Conservation (phyloP, 2,888 invertebrate genomes). For the Bhutanitis thaidina region DNA sequence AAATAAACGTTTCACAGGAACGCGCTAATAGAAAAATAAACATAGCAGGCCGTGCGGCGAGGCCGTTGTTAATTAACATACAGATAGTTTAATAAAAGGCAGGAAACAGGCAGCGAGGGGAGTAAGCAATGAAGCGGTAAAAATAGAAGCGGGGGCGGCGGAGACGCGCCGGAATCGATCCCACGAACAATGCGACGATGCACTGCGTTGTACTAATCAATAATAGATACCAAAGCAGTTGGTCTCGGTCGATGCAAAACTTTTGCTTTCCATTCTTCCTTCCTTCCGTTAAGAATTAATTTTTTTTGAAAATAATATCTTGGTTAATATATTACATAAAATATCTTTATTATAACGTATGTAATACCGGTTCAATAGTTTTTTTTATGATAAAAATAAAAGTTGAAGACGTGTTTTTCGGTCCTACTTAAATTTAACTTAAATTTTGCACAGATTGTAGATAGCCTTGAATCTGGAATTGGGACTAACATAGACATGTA, state of each 20-base stretch:
- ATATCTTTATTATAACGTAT: no score
- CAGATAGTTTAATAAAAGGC: conserved; percentile 79
- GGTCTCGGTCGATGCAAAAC: conserved; percentile 8
- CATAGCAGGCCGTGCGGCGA: conserved; percentile 54
- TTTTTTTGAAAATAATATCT: no score
- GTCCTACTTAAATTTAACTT: no score
- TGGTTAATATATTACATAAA: no score
- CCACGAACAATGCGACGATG: conserved; percentile 61
- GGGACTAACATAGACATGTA: background rate
- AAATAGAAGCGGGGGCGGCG: conserved; percentile 74
- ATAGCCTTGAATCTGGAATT: no score
- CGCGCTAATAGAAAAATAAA: conserved; percentile 69
- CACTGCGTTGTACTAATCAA: conserved; percentile 64
- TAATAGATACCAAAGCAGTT: conserved; percentile 45
- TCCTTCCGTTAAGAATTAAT: background rate
- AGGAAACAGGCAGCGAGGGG: conserved; percentile 74
- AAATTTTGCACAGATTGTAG: no score
- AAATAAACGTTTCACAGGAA: conserved; percentile 50
- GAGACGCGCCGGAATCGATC: conserved; percentile 68
- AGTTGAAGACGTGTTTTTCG: no score
- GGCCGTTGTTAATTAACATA: conserved; percentile 78
- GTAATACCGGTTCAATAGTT: no score
- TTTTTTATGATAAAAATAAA: no score
- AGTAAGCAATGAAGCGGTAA: conserved; percentile 79
- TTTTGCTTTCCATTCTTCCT: background rate